These are phyloP conservation scores for Arrhopalites spinosus DNA, from an alignment of 2,888 invertebrate species.

Conservation along the genomic window DNA sequence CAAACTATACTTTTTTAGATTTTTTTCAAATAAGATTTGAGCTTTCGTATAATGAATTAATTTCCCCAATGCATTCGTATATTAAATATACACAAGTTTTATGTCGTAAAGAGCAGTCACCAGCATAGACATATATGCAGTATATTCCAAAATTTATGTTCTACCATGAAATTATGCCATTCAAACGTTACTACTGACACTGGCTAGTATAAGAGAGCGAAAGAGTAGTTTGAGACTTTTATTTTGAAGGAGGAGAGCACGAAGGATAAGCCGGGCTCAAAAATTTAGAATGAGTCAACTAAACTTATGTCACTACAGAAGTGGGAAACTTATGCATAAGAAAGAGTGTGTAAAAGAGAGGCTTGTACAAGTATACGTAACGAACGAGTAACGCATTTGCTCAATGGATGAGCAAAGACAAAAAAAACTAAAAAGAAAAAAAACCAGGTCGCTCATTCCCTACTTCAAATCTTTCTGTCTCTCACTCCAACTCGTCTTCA, in stretches of 20 bases:
- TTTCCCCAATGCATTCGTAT: neutral
- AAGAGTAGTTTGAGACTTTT: neutral
- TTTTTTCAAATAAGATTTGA: no score
- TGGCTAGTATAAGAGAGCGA: neutral
- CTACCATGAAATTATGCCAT: no score
- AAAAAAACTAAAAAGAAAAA: neutral
- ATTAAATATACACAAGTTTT: no score
- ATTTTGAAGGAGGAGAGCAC: neutral
- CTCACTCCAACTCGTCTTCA: neutral
- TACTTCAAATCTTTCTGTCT: neutral
- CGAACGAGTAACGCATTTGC: neutral
- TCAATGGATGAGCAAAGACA: constrained; percentile 15
- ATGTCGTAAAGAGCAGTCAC: no score
- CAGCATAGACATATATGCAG: no score
- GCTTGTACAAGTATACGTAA: neutral
- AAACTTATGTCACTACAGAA: neutral
- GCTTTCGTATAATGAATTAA: neutral
- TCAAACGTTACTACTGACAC: neutral
- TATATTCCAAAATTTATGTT: no score
- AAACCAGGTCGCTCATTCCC: constrained; percentile 4
- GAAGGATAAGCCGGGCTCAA: neutral
- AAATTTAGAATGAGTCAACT: neutral
- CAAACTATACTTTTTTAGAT: no score
- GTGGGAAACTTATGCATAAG: neutral
- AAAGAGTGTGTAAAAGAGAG: neutral